Evolutionary conservation across 1,140 invertebrate genomes (phyloP).

Genomic region (Zaprionus kolodkinae): DNA sequence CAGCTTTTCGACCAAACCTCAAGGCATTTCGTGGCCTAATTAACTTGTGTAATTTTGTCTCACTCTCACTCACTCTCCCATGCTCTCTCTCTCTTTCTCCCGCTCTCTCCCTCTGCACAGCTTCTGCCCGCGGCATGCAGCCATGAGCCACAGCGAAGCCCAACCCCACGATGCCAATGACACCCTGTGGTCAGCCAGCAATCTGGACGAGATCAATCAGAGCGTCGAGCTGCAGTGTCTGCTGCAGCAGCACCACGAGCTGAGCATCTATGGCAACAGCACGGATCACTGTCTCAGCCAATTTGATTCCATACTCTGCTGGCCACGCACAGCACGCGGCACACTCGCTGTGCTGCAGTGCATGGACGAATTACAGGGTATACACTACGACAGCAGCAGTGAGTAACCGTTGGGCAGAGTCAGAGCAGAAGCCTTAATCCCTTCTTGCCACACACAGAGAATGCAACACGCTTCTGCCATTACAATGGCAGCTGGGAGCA

Average conservation of each 20-base stretch:
- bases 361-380: conserved; percentile 90
- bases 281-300: conserved; percentile 86
- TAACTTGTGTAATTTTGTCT: conserved; percentile 13
- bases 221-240: conserved; percentile 80
- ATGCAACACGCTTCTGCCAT: conserved; percentile 84
- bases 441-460: conserved; percentile 62
- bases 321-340: conserved; percentile 89
- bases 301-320: conserved; percentile 91
- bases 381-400: conserved; percentile 90
- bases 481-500: conserved; percentile 84
- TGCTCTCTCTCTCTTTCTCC: background rate
- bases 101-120: background rate
- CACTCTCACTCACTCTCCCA: background rate
- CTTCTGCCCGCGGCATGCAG: background rate
- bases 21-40: conserved; percentile 27
- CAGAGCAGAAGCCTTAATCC: too few relatives aligned
- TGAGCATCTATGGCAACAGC: conserved; percentile 68
- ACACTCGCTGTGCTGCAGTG: conserved; percentile 88
- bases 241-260: conserved; percentile 72
- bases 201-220: conserved; percentile 67
- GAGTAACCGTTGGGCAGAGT: conserved; percentile 80
- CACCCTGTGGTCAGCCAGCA: conserved; percentile 43
- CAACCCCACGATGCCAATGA: conserved; percentile 56
- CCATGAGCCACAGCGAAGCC: conserved; percentile 35
- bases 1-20: conserved; percentile 18